Evolutionary conservation across 2,888 invertebrate species (phyloP).

Genomic region (Oxycera nigricornis): DNA sequence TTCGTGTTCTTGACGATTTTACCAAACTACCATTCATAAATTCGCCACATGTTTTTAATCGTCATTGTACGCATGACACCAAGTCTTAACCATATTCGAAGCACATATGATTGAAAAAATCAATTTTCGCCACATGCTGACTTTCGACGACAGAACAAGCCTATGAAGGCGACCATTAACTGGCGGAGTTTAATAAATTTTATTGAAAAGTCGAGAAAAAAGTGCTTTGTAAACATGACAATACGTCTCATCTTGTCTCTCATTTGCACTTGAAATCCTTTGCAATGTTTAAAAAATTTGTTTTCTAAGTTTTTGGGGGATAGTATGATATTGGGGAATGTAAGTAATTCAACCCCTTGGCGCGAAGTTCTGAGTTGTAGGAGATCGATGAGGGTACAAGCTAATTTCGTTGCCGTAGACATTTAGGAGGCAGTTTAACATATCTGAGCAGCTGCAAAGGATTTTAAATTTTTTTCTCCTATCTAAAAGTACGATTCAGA

Average conservation of each 20-base stretch:
- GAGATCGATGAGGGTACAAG: too few species aligned
- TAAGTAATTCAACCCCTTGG: too few species aligned
- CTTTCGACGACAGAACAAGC: neutral
- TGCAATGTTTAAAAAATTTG: constrained; percentile 1
- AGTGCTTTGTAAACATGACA: constrained; percentile 11
- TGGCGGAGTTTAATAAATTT: constrained; percentile 11
- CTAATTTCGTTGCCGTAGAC: too few species aligned
- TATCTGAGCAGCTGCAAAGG: too few species aligned
- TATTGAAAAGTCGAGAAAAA: neutral
- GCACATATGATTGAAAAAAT: constrained; percentile 11
- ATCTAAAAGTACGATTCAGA: too few species aligned
- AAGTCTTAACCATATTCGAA: neutral
- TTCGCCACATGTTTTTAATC: neutral
- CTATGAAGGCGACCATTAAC: constrained; percentile 23
- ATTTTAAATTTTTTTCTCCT: too few species aligned
- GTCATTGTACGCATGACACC: neutral
- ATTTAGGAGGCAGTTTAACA: too few species aligned
- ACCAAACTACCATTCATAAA: constrained; percentile 21
- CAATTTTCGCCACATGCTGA: constrained; percentile 37
- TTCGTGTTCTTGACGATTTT: neutral
- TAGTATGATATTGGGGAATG: too few species aligned
- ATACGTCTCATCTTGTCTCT: neutral
- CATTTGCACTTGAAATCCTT: neutral
- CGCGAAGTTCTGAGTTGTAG: too few species aligned
- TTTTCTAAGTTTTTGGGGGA: too few species aligned